These are phyloP conservation scores for Plemyria rubiginata DNA, from an alignment of 2,888 invertebrate genomes.

Conservation along the genomic window DNA sequence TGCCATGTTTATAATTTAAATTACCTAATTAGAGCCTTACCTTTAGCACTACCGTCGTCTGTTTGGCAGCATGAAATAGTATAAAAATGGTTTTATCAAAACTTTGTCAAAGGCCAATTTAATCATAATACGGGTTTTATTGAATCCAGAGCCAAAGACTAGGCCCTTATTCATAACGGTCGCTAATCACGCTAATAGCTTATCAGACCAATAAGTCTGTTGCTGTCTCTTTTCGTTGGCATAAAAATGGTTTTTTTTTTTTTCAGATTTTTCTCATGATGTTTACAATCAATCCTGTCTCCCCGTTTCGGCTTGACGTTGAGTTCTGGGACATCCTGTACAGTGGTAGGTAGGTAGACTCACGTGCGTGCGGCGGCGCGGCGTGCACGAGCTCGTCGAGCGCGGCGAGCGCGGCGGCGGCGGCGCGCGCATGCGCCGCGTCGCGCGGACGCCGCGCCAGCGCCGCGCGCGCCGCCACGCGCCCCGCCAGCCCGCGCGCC, in stretches of 20 bases:
- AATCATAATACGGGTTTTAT: too few species aligned
- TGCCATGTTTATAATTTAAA: too few species aligned
- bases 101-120: too few species aligned
- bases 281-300: too few species aligned
- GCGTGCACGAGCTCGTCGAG: conserved; percentile 69
- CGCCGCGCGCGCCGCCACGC: conserved; percentile 66
- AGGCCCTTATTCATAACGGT: too few species aligned
- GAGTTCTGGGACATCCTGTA: conserved; percentile 64
- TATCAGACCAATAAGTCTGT: too few species aligned
- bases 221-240: too few species aligned
- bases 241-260: too few species aligned
- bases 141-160: too few species aligned
- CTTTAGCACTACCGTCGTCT: conserved; percentile 59
- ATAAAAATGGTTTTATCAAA: background rate
- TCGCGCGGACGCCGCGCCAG: conserved; percentile 57
- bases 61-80: conserved; percentile 41
- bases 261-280: too few species aligned
- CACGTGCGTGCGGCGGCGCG: conserved; percentile 64
- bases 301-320: too few species aligned
- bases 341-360: conserved; percentile 44
- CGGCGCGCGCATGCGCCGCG: conserved; percentile 61
- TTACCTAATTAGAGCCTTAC: conserved; percentile 45
- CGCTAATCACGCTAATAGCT: too few species aligned
- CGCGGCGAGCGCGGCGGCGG: conserved; percentile 54
- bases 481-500: conserved; percentile 73